These are phyloP conservation scores for Oreohelix idahoensis DNA, from an alignment of 1,140 invertebrate genomes.

Conservation along the genomic window DNA sequence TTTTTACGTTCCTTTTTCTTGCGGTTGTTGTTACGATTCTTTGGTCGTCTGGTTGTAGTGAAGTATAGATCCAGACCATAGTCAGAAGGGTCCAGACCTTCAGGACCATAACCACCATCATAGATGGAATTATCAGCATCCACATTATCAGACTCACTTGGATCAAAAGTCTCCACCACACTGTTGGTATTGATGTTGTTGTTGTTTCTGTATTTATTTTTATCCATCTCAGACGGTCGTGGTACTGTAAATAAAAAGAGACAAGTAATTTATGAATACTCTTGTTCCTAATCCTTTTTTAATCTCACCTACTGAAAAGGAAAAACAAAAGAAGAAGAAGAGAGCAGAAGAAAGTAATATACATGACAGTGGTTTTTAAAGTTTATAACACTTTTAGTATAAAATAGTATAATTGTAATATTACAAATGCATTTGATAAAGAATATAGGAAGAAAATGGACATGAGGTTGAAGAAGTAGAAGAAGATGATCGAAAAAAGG, in stretches of 20 bases:
- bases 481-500: no score
- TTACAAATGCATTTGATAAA: no score
- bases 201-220: not conserved
- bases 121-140: not conserved
- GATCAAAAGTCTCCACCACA: not conserved
- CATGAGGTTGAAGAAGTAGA: no score
- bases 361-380: no score
- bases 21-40: conserved; percentile 3
- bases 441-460: no score
- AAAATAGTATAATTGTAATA: no score
- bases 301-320: no score
- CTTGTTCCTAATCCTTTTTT: no score
- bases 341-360: no score
- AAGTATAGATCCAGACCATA: conserved; percentile 25
- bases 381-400: no score
- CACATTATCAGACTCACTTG: not conserved
- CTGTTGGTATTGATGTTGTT: not conserved
- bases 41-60: conserved; percentile 28
- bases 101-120: not conserved
- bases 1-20: not conserved
- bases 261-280: not conserved
- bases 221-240: not conserved
- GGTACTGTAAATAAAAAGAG: not conserved
- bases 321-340: no score
- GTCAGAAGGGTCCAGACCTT: not conserved